These are phyloP conservation scores for Cynopterus brachyotis DNA, from an alignment of 2,113 vertebrate genomes.

Conservation along the genomic window DNA sequence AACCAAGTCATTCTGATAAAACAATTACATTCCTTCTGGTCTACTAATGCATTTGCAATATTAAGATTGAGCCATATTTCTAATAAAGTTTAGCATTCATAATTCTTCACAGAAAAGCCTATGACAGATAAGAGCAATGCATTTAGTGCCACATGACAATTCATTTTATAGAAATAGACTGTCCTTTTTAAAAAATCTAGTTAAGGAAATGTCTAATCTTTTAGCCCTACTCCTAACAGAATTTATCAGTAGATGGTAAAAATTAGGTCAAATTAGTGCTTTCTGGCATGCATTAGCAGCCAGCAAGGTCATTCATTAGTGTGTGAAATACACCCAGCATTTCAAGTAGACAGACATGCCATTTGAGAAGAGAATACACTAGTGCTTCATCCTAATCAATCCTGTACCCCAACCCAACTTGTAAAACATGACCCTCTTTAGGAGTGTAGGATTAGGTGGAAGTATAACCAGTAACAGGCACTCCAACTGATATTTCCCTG, in stretches of 20 bases:
- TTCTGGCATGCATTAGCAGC: constrained; percentile 3
- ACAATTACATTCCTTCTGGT: constrained; percentile 53
- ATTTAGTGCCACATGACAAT: constrained; percentile 58
- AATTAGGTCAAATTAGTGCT: constrained; percentile 36
- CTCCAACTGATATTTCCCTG: background rate
- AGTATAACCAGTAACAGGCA: background rate
- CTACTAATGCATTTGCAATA: background rate
- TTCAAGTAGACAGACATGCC: background rate
- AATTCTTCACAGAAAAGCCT: constrained; percentile 46
- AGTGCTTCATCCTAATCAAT: background rate
- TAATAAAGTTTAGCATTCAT: constrained; percentile 60
- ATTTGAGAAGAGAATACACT: background rate
- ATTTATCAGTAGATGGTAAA: constrained; percentile 30
- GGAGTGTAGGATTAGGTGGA: background rate
- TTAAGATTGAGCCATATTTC: constrained; percentile 64
- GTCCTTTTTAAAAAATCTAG: constrained; percentile 55
- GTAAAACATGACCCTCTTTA: background rate
- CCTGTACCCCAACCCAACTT: background rate
- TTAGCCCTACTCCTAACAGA: background rate
- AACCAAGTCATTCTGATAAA: constrained; percentile 51
- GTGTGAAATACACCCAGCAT: background rate
- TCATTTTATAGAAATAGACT: constrained; percentile 54
- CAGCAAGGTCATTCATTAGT: background rate
- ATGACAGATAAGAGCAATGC: constrained; percentile 55
- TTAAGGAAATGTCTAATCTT: constrained; percentile 59